phyloP scores from a whole-genome alignment of 1,140 invertebrate genomes.

The Ericerus pela region DNA sequence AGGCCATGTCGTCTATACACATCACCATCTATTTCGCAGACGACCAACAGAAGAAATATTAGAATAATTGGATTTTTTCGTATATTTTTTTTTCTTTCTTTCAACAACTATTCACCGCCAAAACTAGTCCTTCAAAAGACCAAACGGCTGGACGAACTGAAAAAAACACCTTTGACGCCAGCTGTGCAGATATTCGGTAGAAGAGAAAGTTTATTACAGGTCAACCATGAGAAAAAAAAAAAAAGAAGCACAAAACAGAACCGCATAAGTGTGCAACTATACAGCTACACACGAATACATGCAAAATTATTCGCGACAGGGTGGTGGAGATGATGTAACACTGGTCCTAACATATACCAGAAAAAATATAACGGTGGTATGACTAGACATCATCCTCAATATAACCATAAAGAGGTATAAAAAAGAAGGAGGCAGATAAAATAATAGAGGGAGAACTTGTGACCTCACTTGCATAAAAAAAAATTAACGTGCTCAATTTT shows the following conservation, averaged over 20 bases:
- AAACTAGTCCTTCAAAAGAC: too few relatives aligned
- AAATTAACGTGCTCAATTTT: not conserved
- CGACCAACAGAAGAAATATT: too few relatives aligned
- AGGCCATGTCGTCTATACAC: too few relatives aligned
- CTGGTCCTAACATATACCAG: too few relatives aligned
- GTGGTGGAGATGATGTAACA: conserved; percentile 2
- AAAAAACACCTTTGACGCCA: too few relatives aligned
- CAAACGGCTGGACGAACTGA: too few relatives aligned
- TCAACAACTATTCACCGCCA: too few relatives aligned
- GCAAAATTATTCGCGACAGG: not conserved
- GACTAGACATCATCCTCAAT: not conserved
- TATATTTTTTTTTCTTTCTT: too few relatives aligned
- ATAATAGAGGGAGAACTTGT: conserved; percentile 9
- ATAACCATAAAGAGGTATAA: conserved; percentile 9
- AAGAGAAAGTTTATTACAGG: not conserved
- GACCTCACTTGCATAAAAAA: conserved; percentile 16
- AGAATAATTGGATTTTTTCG: too few relatives aligned
- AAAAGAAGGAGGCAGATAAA: conserved; percentile 8
- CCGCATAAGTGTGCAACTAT: not conserved
- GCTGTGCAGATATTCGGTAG: not conserved
- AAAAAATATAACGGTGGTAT: not conserved
- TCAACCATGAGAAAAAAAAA: too few relatives aligned
- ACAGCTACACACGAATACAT: not conserved
- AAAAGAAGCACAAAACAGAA: too few relatives aligned
- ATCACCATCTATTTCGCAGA: too few relatives aligned